Percentiles rank a stretch among this genome's conserved stretches.
Evolutionary conservation across 1,140 invertebrate genomes (phyloP).

Genomic region (Panagrolaimus sp.): DNA sequence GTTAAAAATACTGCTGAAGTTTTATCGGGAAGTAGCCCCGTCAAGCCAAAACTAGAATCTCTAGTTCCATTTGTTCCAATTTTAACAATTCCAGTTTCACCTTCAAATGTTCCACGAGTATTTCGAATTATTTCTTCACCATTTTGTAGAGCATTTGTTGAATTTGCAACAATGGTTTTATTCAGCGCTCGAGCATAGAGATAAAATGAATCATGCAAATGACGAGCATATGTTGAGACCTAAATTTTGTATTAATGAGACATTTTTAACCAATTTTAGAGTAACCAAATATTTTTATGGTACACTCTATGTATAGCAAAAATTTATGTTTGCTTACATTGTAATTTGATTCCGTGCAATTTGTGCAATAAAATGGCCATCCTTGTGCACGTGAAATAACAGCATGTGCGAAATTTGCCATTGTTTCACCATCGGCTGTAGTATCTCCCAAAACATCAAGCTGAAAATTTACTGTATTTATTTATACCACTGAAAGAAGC

Average conservation of each 20-base stretch:
- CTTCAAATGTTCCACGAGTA: neutral
- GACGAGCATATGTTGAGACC: neutral
- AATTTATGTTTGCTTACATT: too few species aligned
- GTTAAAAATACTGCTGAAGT: neutral
- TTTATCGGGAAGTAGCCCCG: neutral
- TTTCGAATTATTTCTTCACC: neutral
- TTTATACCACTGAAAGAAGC: neutral
- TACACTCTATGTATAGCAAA: too few species aligned
- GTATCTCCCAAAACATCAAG: slow-evolving; percentile 17
- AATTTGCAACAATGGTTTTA: neutral
- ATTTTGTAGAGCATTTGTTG: neutral
- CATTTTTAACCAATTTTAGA: neutral
- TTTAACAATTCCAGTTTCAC: neutral
- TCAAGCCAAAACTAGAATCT: neutral
- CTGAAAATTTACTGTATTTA: slow-evolving; percentile 14
- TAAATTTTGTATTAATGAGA: neutral
- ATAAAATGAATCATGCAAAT: slow-evolving; percentile 17
- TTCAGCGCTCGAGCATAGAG: slow-evolving; percentile 32
- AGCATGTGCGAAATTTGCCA: slow-evolving; percentile 16
- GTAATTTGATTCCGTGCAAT: slow-evolving; percentile 18
- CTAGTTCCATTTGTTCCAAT: neutral
- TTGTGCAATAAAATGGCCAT: slow-evolving; percentile 40
- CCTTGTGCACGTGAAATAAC: slow-evolving; percentile 24
- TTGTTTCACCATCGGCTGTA: slow-evolving; percentile 14
- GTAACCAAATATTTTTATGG: neutral